Evolutionary conservation across 2,797 vertebrate species (phyloP), one percentile per base, ranked within the genome.

Genomic region (Crocidura indochinensis): DNA sequence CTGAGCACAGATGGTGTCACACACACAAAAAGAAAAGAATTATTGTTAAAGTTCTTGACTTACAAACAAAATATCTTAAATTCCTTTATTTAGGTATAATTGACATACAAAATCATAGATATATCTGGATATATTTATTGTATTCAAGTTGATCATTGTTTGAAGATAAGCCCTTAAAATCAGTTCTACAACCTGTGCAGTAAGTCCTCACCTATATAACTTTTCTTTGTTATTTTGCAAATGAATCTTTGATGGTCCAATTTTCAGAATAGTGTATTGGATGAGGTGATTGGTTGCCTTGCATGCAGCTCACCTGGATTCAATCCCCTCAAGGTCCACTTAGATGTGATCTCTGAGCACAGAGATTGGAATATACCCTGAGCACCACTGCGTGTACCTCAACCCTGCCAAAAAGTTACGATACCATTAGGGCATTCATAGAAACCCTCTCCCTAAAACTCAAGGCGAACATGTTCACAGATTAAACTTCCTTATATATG

Each of bases 21-120:
- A 51, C 51, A 60, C 1, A 60, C 6, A 60, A 6, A 20, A 20
- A 60, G 1, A 17, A 60, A 60, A 60, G 17, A 49, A 62, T 7
- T 56, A 56, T 29, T 24, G 73, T 47, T 69, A 78, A 71, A 29
- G 6, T 69, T 76, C 53, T 83, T 84, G 20, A 17, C 53, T 87
- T 44, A 89, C 68, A 15, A 90, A 24, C 27, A 93, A 93, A 65
- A 27, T 65, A 65, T 65, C 19, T 65, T 65, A 65, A 27, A 27
- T 20, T 10, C 75, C 7, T 29, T 65, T 62, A 60, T 62, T 76
- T 15, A 69, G 1, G 11, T 64, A 12, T 53, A 26, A 53, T 0
- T 53, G 69, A 68, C 56, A 22, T 38, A 85, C 29, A 46, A 76
- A 85, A 85, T 38, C 38, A 2, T 38, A 38, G 38, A 38, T 38